Base-by-base conservation (phyloP, 2,888 invertebrate species). In the Thera britannica region DNA sequence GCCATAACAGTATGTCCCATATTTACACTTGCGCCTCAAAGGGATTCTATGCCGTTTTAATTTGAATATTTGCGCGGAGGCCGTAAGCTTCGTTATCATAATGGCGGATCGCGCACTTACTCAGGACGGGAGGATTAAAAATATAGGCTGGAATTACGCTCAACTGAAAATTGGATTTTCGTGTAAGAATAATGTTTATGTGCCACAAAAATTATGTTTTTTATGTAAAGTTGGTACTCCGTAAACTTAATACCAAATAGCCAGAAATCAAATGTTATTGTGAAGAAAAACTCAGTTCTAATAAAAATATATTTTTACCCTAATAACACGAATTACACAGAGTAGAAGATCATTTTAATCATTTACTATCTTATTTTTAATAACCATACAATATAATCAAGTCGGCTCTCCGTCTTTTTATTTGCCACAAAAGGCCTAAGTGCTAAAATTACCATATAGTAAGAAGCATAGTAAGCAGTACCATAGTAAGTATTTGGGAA, bases 11-110 rank as follows among this genome's bases (percentile, higher is more conserved):
- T 70, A 67, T 68, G 68, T 68, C 68, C 76, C 75, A 76, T 75
- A 77, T 81, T 81, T 80, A 78, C 80, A 83, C 76, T 78, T 78
- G 65, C 68, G 68, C 77, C 79, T 86, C 84, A 85, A 87, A 85
- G 83, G 79, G 77, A 75, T 72, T 72, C 76, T 73, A 77, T 83
- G 81, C 77, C 78, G 83, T 84, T 88, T 88, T 85, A 84, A 89
- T 89, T 87, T 89, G 81, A 88, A 89, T 87, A 86, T 87, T 86
- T 84, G 79, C 78, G 70, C 67, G 69, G 61, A 71, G 73, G 61
- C 57, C 67, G 75, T 78, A 68, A 72, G 75, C 78, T 83, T 85
- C 82, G 81, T 87, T 89, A 85, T 83, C 85, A 87, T 85, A 85
- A 87, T 82, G 81, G 78, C 76, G 81, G 78, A 81, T 82, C 79